Percentiles rank a stretch among this genome's conserved stretches.
Evolutionary conservation across 92 coral and sea anemone species (phyloP).

Genomic region (Epizoanthus illoricatus): DNA sequence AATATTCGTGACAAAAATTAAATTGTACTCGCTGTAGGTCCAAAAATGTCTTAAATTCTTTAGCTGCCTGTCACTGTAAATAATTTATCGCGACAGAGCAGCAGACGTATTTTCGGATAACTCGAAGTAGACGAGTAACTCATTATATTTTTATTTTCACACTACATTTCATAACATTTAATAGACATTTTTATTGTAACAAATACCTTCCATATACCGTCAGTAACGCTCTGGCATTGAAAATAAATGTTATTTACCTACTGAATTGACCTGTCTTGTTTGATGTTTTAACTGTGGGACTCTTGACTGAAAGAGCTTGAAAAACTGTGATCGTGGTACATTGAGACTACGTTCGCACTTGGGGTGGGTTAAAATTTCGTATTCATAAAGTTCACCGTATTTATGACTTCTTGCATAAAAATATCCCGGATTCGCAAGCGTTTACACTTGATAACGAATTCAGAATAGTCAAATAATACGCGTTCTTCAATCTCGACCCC

Average conservation of each 20-base stretch:
- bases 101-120: constrained; percentile 69
- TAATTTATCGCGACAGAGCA: constrained; percentile 61
- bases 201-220: constrained; percentile 58
- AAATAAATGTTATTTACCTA: constrained; percentile 94
- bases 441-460: too few species aligned
- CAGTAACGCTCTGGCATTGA: constrained; percentile 40
- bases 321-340: too few species aligned
- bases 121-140: constrained; percentile 55
- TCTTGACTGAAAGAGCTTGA: too few species aligned
- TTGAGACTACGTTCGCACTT: too few species aligned
- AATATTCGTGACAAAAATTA: constrained; percentile 34
- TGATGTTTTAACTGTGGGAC: too few species aligned
- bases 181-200: constrained; percentile 91
- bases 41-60: constrained; percentile 29
- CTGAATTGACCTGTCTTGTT: constrained; percentile 5
- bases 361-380: too few species aligned
- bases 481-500: too few species aligned
- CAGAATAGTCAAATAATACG: too few species aligned
- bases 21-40: constrained; percentile 23
- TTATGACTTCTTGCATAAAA: too few species aligned
- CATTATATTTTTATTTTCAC: constrained; percentile 82
- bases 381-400: too few species aligned
- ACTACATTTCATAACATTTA: constrained; percentile 76
- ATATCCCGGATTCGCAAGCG: too few species aligned
- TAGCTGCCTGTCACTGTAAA: constrained; percentile 60